Evolutionary conservation across 2,113 vertebrate genomes (phyloP).

Genomic region (Bathybates hornii): DNA sequence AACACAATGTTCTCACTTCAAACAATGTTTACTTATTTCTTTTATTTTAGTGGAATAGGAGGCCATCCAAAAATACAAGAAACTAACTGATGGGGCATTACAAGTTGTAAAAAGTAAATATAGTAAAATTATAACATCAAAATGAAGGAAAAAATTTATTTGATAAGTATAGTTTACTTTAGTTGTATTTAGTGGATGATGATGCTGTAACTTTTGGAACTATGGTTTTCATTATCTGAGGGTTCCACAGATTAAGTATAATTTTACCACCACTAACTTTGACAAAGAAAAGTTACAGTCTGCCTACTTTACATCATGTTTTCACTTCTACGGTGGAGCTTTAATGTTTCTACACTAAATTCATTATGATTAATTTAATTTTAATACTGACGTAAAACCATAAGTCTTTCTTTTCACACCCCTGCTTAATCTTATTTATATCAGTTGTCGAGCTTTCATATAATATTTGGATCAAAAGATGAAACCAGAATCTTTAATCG

Average conservation of each 20-base stretch:
- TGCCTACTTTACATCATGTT: not conserved
- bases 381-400: not conserved
- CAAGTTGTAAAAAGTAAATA: not conserved
- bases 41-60: not conserved
- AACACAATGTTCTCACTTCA: not conserved
- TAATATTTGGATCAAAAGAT: constrained; percentile 22
- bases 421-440: constrained; percentile 11
- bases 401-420: constrained; percentile 1
- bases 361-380: not conserved
- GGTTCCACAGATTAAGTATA: not conserved
- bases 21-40: not conserved
- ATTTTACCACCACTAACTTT: not conserved
- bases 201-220: not conserved
- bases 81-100: not conserved
- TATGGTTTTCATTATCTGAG: not conserved
- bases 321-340: not conserved
- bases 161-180: not conserved
- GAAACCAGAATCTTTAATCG: constrained; percentile 3
- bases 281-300: not conserved
- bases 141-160: not conserved
- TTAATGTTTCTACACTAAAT: not conserved
- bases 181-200: not conserved
- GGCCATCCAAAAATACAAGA: not conserved
- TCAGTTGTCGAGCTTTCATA: constrained; percentile 6
- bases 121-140: not conserved